Percentiles rank a stretch among this genome's conserved stretches.
phyloP scores from a whole-genome alignment of 2,888 invertebrate genomes.

The Agrotis clavis region DNA sequence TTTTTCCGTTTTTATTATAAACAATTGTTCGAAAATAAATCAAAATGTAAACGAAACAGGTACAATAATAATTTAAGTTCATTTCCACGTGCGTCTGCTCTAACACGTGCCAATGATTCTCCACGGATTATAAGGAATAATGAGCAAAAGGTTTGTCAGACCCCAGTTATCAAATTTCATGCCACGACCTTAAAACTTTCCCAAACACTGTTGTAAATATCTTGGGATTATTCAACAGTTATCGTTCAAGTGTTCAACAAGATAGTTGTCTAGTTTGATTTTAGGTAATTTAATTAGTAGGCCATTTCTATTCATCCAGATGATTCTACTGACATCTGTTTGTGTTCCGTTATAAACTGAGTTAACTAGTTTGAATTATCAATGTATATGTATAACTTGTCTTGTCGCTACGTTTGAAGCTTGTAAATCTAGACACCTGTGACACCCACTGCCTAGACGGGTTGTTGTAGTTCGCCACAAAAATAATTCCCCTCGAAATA shows the following conservation, averaged over 20 bases:
- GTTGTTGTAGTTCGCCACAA: too few relatives aligned
- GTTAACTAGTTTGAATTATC: not conserved
- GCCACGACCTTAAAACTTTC: constrained; percentile 7
- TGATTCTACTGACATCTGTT: constrained; percentile 9
- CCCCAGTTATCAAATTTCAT: constrained; percentile 5
- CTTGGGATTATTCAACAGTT: constrained; percentile 11
- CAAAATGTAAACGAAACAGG: not conserved
- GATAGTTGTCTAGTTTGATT: constrained; percentile 36
- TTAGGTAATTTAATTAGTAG: constrained; percentile 27
- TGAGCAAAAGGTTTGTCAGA: not conserved
- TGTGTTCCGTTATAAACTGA: constrained; percentile 1
- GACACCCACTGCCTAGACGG: too few relatives aligned
- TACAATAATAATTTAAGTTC: not conserved
- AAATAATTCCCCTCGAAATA: too few relatives aligned
- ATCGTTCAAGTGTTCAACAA: constrained; percentile 14
- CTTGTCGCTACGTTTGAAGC: not conserved
- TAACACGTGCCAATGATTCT: not conserved
- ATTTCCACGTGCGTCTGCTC: too few relatives aligned
- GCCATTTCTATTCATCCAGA: constrained; percentile 25
- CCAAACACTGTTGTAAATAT: constrained; percentile 1
- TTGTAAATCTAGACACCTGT: too few relatives aligned
- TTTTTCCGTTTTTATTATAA: too few relatives aligned
- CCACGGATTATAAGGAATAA: not conserved
- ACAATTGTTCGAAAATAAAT: not conserved
- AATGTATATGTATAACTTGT: not conserved